Conservation (phyloP, 2,888 invertebrate species). For the Diogma glabrata region DNA sequence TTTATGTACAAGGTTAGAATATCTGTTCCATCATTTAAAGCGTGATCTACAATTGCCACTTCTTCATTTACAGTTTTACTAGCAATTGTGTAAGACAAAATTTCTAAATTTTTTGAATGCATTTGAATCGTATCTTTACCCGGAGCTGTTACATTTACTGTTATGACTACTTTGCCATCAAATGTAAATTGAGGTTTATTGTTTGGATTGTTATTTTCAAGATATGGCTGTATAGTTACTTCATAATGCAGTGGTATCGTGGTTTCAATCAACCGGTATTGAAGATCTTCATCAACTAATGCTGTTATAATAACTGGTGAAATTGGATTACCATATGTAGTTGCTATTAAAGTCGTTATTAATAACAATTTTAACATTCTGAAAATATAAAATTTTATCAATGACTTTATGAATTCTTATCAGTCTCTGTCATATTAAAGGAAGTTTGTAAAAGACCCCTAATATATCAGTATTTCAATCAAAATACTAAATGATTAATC, state of each 20-base stretch:
- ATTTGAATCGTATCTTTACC: conserved; percentile 34
- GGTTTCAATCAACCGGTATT: conserved; percentile 26
- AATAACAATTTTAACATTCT: not conserved
- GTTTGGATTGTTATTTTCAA: conserved; percentile 22
- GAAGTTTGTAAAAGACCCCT: no score
- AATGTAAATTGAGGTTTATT: conserved; percentile 28
- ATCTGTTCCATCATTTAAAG: not conserved
- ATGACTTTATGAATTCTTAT: no score
- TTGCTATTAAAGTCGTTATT: not conserved
- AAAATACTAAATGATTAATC: no score
- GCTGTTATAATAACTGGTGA: no score
- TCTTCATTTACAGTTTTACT: not conserved
- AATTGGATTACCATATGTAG: not conserved
- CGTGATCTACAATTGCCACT: not conserved
- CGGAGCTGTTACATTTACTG: conserved; percentile 34
- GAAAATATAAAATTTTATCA: not conserved
- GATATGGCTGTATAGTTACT: conserved; percentile 41
- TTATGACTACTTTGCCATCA: conserved; percentile 35
- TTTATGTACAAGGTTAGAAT: conserved; percentile 19
- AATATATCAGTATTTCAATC: no score
- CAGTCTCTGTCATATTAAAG: no score
- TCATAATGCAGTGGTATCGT: conserved; percentile 43
- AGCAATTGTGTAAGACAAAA: conserved; percentile 2
- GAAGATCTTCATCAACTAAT: not conserved
- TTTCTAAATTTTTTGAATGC: conserved; percentile 39